Conservation (phyloP, 2,113 vertebrate species). For the Rhinolophus ferrumequinum region DNA sequence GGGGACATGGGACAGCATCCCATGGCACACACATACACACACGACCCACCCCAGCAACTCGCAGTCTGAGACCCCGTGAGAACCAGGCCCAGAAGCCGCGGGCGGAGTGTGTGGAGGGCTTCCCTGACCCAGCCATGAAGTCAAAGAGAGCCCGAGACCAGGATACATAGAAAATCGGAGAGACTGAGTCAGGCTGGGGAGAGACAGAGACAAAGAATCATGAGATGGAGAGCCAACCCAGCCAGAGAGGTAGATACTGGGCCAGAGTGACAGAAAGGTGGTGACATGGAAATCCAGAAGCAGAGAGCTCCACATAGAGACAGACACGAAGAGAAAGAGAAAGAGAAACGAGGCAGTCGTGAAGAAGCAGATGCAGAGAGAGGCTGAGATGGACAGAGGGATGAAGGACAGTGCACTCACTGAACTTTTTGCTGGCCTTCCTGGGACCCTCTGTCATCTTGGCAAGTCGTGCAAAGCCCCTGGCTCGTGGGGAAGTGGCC, state of each 20-base stretch:
- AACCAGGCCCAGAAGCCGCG: neutral
- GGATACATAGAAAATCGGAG: neutral
- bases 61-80: neutral
- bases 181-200: neutral
- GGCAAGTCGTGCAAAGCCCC: rapidly evolving
- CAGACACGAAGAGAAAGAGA: constrained; percentile 32
- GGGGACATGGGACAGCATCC: neutral
- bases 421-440: constrained; percentile 85
- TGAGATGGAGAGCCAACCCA: neutral
- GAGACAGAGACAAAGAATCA: neutral
- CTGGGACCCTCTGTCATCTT: constrained; percentile 84
- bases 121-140: neutral
- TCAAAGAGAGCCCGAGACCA: neutral
- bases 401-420: constrained; percentile 79
- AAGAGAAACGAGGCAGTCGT: neutral
- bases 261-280: neutral
- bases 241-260: rapidly evolving
- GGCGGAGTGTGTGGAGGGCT: rapidly evolving
- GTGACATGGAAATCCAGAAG: neutral
- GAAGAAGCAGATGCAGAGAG: neutral
- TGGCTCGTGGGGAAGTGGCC: constrained; percentile 35
- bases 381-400: neutral
- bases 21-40: too few species aligned
- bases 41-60: neutral
- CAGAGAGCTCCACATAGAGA: neutral